Evolutionary conservation across 2,888 invertebrate genomes (phyloP).

Genomic region (Pterostichus niger): DNA sequence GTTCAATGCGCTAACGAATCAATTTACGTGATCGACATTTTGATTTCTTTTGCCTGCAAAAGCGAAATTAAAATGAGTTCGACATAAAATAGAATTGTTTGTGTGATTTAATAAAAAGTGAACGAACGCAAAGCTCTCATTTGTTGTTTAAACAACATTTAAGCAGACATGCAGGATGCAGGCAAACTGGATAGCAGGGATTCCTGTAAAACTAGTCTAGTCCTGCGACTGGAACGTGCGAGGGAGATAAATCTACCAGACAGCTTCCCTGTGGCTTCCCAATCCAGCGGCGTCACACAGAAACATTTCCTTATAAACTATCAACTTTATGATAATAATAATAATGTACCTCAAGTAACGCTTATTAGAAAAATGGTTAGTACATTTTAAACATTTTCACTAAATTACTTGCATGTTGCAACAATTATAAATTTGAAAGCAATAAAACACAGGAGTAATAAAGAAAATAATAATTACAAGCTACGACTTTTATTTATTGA

Average conservation of each 20-base stretch:
- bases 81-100: neutral
- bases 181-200: neutral
- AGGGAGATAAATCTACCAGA: slow-evolving; percentile 3
- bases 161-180: slow-evolving; percentile 5
- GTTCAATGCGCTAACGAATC: slow-evolving; percentile 43
- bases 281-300: neutral
- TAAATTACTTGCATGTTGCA: too few relatives aligned
- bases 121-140: neutral
- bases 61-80: slow-evolving; percentile 12
- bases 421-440: too few relatives aligned
- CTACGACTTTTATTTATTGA: too few relatives aligned
- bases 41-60: slow-evolving; percentile 38
- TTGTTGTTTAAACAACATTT: slow-evolving; percentile 6
- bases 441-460: too few relatives aligned
- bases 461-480: too few relatives aligned
- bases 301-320: neutral
- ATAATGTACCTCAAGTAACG: too few relatives aligned
- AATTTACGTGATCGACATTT: slow-evolving; percentile 49
- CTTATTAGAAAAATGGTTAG: too few relatives aligned
- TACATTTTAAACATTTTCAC: too few relatives aligned
- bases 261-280: slow-evolving; percentile 5
- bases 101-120: neutral
- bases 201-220: too few relatives aligned
- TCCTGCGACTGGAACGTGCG: slow-evolving; percentile 2
- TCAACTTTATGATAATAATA: too few relatives aligned